Conservation (phyloP, 1,140 invertebrate species). For the Plodia interpunctella region DNA sequence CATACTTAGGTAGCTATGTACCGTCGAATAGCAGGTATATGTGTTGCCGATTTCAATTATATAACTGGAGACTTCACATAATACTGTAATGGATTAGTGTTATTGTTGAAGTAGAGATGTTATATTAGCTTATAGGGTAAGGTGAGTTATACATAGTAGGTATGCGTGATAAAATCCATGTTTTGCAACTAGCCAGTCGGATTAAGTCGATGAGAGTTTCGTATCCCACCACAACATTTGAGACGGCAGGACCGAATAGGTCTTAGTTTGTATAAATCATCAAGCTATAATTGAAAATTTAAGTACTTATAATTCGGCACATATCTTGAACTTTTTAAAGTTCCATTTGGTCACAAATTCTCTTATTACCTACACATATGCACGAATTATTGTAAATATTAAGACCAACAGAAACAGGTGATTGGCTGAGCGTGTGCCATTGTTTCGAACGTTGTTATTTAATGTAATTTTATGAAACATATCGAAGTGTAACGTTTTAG, state of each 20-base stretch:
- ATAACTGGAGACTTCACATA: constrained; percentile 45
- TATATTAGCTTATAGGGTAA: constrained; percentile 47
- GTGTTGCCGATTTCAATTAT: constrained; percentile 46
- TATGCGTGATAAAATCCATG: constrained; percentile 12
- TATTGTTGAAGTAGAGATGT: constrained; percentile 62
- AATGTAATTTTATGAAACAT: constrained; percentile 66
- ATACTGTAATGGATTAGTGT: constrained; percentile 40
- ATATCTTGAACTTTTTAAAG: neutral
- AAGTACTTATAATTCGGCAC: neutral
- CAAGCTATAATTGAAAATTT: neutral
- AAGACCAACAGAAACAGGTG: constrained; percentile 15
- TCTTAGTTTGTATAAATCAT: neutral
- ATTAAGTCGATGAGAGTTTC: neutral
- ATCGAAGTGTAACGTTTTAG: constrained; percentile 70
- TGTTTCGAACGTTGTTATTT: constrained; percentile 57
- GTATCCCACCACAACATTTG: neutral
- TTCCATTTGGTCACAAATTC: neutral
- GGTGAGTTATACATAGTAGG: constrained; percentile 24
- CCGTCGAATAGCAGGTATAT: constrained; percentile 31
- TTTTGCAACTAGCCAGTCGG: neutral
- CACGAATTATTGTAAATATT: constrained; percentile 8
- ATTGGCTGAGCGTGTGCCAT: constrained; percentile 68
- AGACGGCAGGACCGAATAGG: neutral
- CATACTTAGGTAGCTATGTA: constrained; percentile 36
- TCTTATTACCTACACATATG: neutral